Evolutionary conservation across 92 coral and sea anemone genomes (phyloP), one percentile per base, ranked within the genome.

Genomic region (Phenganax subtilis): DNA sequence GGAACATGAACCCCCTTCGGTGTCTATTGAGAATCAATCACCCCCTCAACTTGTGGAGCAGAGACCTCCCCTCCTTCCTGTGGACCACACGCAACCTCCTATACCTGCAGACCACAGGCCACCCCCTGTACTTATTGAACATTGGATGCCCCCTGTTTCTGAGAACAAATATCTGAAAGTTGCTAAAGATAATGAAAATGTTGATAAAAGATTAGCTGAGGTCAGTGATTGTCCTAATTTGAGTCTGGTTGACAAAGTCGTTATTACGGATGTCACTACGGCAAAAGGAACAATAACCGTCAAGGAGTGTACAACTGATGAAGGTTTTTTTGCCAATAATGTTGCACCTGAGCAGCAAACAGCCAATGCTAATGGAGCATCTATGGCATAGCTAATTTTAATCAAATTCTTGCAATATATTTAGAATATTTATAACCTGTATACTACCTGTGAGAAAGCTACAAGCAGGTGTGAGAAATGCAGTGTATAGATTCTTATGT

Each of bases 251-350:
- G 92, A 94, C 70, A 94, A 97, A 37, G 92, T 94, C 72, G 90
- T 94, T 9, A 94, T 94, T 25, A 94, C 98, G 0, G 98, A 94
- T 82, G 98, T 94, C 11, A 94, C 98, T 0, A 94, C 98, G 0
- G 97, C 90, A 12, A 88, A 88, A 85, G 98, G 98, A 10, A 94
- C 98, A 4, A 87, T 94, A 0, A 94, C 98, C 7, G 90, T 94
- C 3, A 94, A 94, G 81, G 98, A 94, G 30, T 94, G 98, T 55
- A 92, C 97, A 0, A 97, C 98, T 0, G 92, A 91, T 81, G 98
- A 93, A 75, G 98, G 93, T 25, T 94, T 94, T 80, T 94, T 91
- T 84, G 94, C 88, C 12, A 87, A 87, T 47, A 62, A 59, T 77
- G 73, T 54, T 20, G 17, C 56, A 8, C 60, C 83, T 30, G 83